These are phyloP conservation scores for Burhinus bistriatus DNA, from an alignment of 2,113 vertebrate genomes.

Conservation along the genomic window DNA sequence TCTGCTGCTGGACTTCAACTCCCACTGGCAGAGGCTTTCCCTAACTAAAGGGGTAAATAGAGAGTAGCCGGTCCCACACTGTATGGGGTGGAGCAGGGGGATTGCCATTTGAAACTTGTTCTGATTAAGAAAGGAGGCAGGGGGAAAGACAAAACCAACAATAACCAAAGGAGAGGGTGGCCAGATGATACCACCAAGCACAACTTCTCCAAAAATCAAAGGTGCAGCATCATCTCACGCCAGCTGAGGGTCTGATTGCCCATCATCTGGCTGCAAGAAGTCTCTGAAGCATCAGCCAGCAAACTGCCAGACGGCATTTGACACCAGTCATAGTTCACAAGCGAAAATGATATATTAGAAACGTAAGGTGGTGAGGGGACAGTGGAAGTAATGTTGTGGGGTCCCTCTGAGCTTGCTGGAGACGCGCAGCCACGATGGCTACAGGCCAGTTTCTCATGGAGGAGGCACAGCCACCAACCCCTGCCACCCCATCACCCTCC, in stretches of 20 bases:
- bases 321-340: rapidly evolving
- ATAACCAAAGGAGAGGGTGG: not conserved
- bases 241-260: not conserved
- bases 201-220: not conserved
- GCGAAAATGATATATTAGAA: not conserved
- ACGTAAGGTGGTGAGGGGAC: not conserved
- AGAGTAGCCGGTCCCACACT: rapidly evolving
- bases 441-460: not conserved
- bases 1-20: not conserved
- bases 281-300: not conserved
- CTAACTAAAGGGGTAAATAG: not conserved
- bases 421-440: rapidly evolving
- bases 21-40: not conserved
- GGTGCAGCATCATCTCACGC: not conserved
- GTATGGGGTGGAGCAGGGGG: not conserved
- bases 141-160: not conserved
- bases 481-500: not conserved
- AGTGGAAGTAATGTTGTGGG: not conserved
- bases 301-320: not conserved
- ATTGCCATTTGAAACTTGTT: not conserved
- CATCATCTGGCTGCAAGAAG: not conserved
- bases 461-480: not conserved
- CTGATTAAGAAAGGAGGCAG: not conserved
- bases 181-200: not conserved
- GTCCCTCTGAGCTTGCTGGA: not conserved